Percentiles rank a stretch among this genome's conserved stretches.
Evolutionary conservation across 1,140 invertebrate genomes (phyloP).

Genomic region (Zaprionus capensis): DNA sequence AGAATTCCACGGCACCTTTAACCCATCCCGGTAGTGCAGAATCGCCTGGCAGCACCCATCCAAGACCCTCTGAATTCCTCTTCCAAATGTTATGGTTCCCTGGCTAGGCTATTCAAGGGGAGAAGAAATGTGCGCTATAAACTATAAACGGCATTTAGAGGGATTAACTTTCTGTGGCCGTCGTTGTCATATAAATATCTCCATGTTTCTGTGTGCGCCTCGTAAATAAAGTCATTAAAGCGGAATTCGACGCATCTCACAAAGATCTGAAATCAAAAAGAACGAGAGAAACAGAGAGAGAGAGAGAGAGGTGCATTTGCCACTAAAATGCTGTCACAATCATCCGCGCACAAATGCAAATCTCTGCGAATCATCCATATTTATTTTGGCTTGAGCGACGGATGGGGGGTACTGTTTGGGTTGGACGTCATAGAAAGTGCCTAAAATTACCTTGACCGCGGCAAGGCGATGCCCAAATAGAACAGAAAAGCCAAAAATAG

Average conservation of each 20-base stretch:
- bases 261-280: slow-evolving; percentile 46
- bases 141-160: slow-evolving; percentile 80
- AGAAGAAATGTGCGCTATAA: slow-evolving; percentile 63
- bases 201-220: slow-evolving; percentile 57
- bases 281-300: slow-evolving; percentile 16
- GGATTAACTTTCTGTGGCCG: slow-evolving; percentile 81
- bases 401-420: slow-evolving; percentile 5
- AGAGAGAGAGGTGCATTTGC: slow-evolving; percentile 23
- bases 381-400: slow-evolving; percentile 11
- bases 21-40: background rate
- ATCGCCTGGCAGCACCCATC: background rate
- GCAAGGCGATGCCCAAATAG: slow-evolving; percentile 47
- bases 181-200: slow-evolving; percentile 64
- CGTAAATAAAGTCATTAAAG: slow-evolving; percentile 80
- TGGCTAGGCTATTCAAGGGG: slow-evolving; percentile 2
- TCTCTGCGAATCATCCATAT: slow-evolving; percentile 26
- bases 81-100: background rate
- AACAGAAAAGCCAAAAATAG: slow-evolving; percentile 62
- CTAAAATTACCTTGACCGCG: slow-evolving; percentile 76
- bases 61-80: background rate
- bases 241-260: slow-evolving; percentile 61
- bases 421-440: slow-evolving; percentile 54
- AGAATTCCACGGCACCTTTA: background rate
- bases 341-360: slow-evolving; percentile 31
- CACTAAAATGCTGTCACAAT: slow-evolving; percentile 30